Base-by-base conservation (phyloP, 1,140 invertebrate species). In the Dinothrombium tinctorium region DNA sequence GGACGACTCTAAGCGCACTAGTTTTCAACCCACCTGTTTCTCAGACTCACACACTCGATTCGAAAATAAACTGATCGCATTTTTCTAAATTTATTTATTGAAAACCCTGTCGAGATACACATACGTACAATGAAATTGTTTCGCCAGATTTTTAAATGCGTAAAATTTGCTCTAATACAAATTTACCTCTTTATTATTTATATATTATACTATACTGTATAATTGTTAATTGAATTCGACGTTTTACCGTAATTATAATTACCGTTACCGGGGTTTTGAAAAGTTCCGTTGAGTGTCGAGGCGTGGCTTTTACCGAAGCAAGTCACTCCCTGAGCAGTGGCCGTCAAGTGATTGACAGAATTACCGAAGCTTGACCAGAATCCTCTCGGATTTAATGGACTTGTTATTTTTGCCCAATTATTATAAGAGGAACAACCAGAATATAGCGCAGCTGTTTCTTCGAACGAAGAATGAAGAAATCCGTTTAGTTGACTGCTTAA, bases 401-500 rank as follows among this genome's bases (percentile, higher is more conserved):
- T 15, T 82, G 80, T 12, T 53, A 79, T 52, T 90, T 89, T 17
- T 78, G 79, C 78, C 84, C 84, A 90, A 56, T 86, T 87, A 60
- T 92, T 90, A 61, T 90, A 90, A 20, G 74, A 72, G 42, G 56
- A 54, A 58, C 84, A 86, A 2, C 80, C 82, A 1, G 79, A 79
- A 61, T 94, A 92, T 4, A 90, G 65, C 19, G 48, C 44, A 2
- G 73, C 68, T 26, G 47, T n/a, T 31, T 53, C 51, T 21, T 53
- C 75, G 54, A 86, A 84, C 0, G 78, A 72, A 31, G 44, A 38
- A 48, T 87, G 83, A 74, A 84, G 81, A 14, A 80, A 61, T 2
- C 76, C 74, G 52, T 83, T 84, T 60, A 90, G 89, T 54, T 87
- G 80, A 3, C 76, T 72, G 19, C 81, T 76, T 55, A 90, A 90